These are phyloP conservation scores for Morone saxatilis DNA, from an alignment of 2,113 vertebrate species.

Conservation along the genomic window DNA sequence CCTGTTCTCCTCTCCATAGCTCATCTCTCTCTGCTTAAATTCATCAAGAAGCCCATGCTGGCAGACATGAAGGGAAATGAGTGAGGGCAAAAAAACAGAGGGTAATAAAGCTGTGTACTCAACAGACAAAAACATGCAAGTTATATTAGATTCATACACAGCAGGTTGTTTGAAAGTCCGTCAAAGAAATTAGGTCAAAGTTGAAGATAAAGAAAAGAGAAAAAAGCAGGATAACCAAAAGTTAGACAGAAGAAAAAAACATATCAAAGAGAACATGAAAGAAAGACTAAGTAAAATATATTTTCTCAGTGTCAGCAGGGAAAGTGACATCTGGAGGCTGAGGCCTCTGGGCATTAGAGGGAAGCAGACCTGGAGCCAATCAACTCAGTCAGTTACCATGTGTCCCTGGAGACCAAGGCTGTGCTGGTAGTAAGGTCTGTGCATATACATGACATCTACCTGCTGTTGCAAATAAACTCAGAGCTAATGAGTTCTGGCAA, in stretches of 20 bases:
- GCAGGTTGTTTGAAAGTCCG: background rate
- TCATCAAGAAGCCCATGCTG: constrained; percentile 6
- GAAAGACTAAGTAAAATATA: constrained; percentile 19
- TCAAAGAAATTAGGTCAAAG: background rate
- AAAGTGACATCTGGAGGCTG: constrained; percentile 75
- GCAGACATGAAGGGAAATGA: background rate
- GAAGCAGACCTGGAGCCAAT: constrained; percentile 66
- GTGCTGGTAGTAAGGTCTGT: constrained; percentile 62
- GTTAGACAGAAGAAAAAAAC: constrained; percentile 6
- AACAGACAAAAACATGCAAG: background rate
- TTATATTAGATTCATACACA: background rate
- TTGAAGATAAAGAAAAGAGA: background rate
- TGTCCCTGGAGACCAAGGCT: constrained; percentile 64
- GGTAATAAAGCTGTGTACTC: background rate
- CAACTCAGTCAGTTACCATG: constrained; percentile 52
- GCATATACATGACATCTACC: constrained; percentile 22
- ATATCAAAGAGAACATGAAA: constrained; percentile 17
- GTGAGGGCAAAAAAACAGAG: background rate
- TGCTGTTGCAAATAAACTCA: constrained; percentile 25
- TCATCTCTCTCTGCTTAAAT: constrained; percentile 50
- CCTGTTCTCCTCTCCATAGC: constrained; percentile 46
- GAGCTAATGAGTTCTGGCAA: constrained; percentile 63
- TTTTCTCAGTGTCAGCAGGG: constrained; percentile 51
- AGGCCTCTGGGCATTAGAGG: constrained; percentile 52
- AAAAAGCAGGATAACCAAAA: background rate